These are phyloP conservation scores for Lepidurus apus DNA, from an alignment of 1,140 invertebrate genomes.

Conservation along the genomic window DNA sequence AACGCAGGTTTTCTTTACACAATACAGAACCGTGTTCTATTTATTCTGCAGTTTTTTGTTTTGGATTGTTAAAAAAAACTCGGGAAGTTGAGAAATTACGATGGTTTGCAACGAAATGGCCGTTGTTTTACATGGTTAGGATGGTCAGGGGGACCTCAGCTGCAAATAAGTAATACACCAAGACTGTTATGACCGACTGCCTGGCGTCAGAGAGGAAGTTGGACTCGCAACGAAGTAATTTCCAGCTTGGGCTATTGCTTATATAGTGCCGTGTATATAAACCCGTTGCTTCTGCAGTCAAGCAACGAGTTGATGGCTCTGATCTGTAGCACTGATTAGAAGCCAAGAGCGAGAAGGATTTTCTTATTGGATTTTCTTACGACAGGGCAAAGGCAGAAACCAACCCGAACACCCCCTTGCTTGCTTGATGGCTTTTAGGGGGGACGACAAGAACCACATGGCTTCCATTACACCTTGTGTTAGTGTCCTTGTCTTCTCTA, in stretches of 20 bases:
- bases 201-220: slow-evolving; percentile 9
- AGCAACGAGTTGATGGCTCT: neutral
- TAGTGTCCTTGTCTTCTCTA: neutral
- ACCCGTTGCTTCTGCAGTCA: neutral
- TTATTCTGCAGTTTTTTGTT: neutral
- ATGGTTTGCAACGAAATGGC: neutral
- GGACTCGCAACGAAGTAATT: neutral
- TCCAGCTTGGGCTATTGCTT: slow-evolving; percentile 14
- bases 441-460: slow-evolving; percentile 13
- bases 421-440: slow-evolving; percentile 9
- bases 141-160: neutral
- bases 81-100: neutral
- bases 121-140: neutral
- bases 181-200: neutral
- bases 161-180: neutral
- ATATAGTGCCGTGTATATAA: neutral
- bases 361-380: slow-evolving; percentile 7
- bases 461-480: slow-evolving; percentile 21
- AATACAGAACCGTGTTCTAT: slow-evolving; percentile 1
- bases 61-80: no score
- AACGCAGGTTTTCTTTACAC: neutral
- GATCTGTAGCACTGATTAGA: slow-evolving; percentile 14
- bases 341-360: slow-evolving; percentile 6
- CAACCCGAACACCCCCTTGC: neutral
- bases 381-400: neutral